These are phyloP conservation scores for Gnatocerus cornutus DNA, from an alignment of 2,888 invertebrate genomes.

Conservation along the genomic window DNA sequence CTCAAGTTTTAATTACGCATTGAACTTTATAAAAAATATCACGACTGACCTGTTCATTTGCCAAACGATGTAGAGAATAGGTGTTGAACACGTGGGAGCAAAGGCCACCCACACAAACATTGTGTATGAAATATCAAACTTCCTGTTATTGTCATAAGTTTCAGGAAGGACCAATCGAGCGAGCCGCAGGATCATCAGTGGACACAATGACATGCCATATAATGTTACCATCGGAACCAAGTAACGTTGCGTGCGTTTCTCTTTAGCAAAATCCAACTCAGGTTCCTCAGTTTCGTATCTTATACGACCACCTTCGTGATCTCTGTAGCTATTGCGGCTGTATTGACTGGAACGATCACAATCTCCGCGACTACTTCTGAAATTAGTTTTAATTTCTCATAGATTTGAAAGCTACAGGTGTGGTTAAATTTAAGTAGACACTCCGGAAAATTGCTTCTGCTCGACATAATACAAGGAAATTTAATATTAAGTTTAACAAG, in stretches of 20 bases:
- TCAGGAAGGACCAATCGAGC: constrained; percentile 79
- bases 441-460: no score
- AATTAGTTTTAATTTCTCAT: constrained; percentile 4
- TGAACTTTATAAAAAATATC: not conserved
- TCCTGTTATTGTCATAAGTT: constrained; percentile 79
- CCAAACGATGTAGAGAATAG: constrained; percentile 78
- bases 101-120: constrained; percentile 83
- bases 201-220: constrained; percentile 80
- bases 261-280: constrained; percentile 75
- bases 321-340: constrained; percentile 62
- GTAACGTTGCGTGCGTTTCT: constrained; percentile 80
- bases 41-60: constrained; percentile 75
- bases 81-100: constrained; percentile 79
- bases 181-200: constrained; percentile 76
- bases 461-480: not conserved
- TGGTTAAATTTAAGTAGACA: no score
- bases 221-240: constrained; percentile 78
- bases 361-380: constrained; percentile 62
- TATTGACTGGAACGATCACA: constrained; percentile 65
- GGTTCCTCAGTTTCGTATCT: constrained; percentile 73
- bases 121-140: constrained; percentile 80
- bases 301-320: constrained; percentile 61
- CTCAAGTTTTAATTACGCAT: constrained; percentile 28
- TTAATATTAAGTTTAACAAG: not conserved
- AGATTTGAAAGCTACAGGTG: not conserved